These are phyloP conservation scores for Gorsachius goisagi DNA, from an alignment of 2,113 vertebrate genomes.

Conservation along the genomic window DNA sequence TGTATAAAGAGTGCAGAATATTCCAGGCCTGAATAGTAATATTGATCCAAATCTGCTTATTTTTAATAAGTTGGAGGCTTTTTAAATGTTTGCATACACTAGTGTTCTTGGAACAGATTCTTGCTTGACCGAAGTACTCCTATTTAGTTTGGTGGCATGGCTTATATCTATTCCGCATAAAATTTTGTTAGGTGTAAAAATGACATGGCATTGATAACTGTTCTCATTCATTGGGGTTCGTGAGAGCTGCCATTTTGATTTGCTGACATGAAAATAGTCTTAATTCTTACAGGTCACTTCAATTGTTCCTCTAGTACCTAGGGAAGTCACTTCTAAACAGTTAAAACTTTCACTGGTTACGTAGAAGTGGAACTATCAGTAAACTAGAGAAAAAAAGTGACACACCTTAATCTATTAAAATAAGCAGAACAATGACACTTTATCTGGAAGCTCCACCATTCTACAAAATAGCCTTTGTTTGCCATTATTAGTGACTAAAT, in stretches of 20 bases:
- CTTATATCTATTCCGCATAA: constrained; percentile 30
- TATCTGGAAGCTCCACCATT: not conserved
- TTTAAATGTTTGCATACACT: not conserved
- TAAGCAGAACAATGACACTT: not conserved
- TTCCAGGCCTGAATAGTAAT: not conserved
- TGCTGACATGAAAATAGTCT: not conserved
- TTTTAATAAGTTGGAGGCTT: not conserved
- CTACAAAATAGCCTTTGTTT: not conserved
- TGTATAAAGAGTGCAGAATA: not conserved
- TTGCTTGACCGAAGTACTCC: constrained; percentile 81
- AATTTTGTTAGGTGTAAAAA: constrained; percentile 6
- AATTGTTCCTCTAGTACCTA: not conserved
- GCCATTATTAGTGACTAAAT: not conserved
- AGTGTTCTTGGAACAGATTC: constrained; percentile 40
- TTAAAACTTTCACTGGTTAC: not conserved
- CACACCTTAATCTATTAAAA: not conserved
- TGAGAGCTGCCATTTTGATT: constrained; percentile 17
- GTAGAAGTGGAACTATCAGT: not conserved
- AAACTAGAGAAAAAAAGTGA: not conserved
- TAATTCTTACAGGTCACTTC: not conserved
- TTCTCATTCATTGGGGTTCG: not conserved
- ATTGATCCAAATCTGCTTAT: constrained; percentile 4
- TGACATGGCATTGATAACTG: not conserved
- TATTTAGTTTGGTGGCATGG: constrained; percentile 75
- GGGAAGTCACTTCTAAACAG: not conserved